These are phyloP conservation scores for Limenitis camilla DNA, from an alignment of 2,888 invertebrate species.

Conservation along the genomic window DNA sequence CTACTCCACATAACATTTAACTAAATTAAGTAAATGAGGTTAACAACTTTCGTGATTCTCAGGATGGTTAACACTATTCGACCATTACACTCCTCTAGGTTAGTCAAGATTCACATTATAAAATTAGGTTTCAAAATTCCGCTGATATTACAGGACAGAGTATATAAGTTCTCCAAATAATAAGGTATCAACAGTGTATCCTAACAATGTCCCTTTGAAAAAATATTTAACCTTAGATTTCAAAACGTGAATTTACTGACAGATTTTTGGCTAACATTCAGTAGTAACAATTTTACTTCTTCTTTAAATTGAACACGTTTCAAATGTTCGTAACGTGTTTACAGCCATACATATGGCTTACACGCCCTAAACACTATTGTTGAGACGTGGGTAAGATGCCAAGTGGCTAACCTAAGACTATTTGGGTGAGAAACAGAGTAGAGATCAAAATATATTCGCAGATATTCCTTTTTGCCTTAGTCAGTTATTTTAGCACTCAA, in stretches of 20 bases:
- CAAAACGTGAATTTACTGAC: not conserved
- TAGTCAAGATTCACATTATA: too few relatives aligned
- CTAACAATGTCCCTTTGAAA: not conserved
- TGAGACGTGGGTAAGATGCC: conserved; percentile 13
- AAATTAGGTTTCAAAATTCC: too few relatives aligned
- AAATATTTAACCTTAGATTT: not conserved
- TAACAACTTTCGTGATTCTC: too few relatives aligned
- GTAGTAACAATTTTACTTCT: conserved; percentile 16
- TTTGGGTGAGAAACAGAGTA: not conserved
- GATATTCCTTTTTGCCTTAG: not conserved
- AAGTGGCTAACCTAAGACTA: conserved; percentile 10
- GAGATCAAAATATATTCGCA: not conserved
- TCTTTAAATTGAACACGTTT: conserved; percentile 19
- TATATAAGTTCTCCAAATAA: not conserved
- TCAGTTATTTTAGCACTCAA: too few relatives aligned
- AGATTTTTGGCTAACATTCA: not conserved
- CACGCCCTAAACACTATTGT: conserved; percentile 17
- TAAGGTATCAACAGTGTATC: too few relatives aligned
- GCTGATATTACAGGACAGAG: too few relatives aligned
- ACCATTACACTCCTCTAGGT: too few relatives aligned
- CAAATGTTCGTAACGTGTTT: conserved; percentile 18
- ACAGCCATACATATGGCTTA: conserved; percentile 15
- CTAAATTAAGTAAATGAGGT: too few relatives aligned
- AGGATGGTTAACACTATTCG: too few relatives aligned
- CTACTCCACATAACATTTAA: too few relatives aligned